Evolutionary conservation across 1,140 invertebrate species (phyloP), one percentile per base, ranked within the genome.

Genomic region (Arion vulgaris): DNA sequence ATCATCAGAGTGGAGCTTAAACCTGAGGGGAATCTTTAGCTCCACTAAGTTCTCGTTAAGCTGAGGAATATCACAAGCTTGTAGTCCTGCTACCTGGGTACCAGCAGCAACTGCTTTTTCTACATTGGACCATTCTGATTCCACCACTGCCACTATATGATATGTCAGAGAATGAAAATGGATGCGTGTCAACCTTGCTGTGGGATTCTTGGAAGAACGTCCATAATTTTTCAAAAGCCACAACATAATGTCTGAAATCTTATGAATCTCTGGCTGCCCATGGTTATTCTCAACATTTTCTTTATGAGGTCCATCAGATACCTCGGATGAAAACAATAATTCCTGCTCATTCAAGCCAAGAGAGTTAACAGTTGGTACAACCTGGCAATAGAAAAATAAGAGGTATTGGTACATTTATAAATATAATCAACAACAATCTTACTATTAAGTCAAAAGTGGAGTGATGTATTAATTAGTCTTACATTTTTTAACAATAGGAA

Each of bases 111-210:
- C 87, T 26, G 93, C 93, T 11, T 91, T 89, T 13, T 86, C 86
- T 36, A 89, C 86, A 83, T 93, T 93, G 23, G 84, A 84, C 93
- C 93, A 93, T 17, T 89, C 88, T 26, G 85, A 86, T 23, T 86
- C 82, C 41, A 90, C 84, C 68, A 83, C 84, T 39, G 91, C 93
- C 71, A 93, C 89, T 49, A 93, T 91, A 85, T 93, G 93, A 84
- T 91, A 93, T 19, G 92, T 93, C n/a, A 93, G 87, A 28, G 90
- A 93, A 82, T 93, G 93, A 81, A 93, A 93, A 85, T 93, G 93
- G 51, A 93, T 90, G 73, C 93, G 85, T 11, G 93, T 92, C 28
- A 93, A 88, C 51, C 91, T 86, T 7, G 89, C 89, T 5, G 87
- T 85, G 23, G 87, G 89, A 39, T 84, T 88, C 32, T 86, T 81